Conservation (phyloP, 2,888 invertebrate species). For the Rhorus exstirpatorius region DNA sequence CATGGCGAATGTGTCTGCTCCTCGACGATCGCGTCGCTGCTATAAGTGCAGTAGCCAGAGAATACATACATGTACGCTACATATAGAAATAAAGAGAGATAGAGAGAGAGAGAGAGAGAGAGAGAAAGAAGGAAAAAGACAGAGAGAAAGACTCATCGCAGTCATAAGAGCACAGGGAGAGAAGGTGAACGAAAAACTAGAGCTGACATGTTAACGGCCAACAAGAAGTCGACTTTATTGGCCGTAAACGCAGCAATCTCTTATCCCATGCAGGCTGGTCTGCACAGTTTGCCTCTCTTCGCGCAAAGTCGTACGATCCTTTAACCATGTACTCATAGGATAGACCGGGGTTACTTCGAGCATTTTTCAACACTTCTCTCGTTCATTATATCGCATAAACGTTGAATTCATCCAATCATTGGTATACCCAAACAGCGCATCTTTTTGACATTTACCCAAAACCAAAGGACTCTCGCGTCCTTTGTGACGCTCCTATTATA, state of each 20-base stretch:
- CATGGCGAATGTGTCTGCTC: conserved; percentile 54
- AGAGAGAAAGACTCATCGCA: conserved; percentile 51
- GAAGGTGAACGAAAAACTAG: conserved; percentile 81
- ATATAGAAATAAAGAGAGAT: conserved; percentile 25
- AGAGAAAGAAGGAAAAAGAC: conserved; percentile 15
- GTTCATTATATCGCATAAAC: neutral
- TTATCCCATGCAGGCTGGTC: conserved; percentile 77
- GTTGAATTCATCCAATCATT: neutral
- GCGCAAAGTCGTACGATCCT: conserved; percentile 25
- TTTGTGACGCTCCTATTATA: too few species aligned
- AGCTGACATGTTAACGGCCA: conserved; percentile 84
- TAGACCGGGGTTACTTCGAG: neutral
- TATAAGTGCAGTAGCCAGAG: conserved; percentile 47
- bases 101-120: conserved; percentile 1
- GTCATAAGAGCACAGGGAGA: conserved; percentile 33
- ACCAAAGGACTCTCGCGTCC: too few species aligned
- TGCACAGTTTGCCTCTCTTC: conserved; percentile 1
- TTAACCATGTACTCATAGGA: neutral
- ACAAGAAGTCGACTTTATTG: conserved; percentile 85
- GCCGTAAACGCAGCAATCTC: conserved; percentile 83
- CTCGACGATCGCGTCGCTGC: conserved; percentile 47
- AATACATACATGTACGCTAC: conserved; percentile 5
- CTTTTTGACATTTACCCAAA: too few species aligned
- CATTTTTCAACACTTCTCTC: neutral
- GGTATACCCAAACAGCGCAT: too few species aligned